Conservation (phyloP, 2,888 invertebrate genomes). For the Brassicogethes aeneus region DNA sequence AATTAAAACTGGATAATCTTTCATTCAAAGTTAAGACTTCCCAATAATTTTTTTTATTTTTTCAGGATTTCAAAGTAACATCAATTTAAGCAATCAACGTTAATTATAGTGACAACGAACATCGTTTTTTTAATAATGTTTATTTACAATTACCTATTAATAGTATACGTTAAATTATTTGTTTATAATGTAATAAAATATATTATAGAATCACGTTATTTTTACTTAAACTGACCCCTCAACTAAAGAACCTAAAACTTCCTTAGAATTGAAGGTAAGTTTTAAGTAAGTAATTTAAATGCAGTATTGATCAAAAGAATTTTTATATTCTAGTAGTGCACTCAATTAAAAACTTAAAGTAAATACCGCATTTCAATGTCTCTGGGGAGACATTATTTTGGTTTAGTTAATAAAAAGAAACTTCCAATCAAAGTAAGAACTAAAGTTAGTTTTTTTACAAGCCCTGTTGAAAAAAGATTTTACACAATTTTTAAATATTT, state of each 20-base stretch:
- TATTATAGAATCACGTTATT: not conserved
- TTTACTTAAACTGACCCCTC: not conserved
- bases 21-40: too few relatives aligned
- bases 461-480: too few relatives aligned
- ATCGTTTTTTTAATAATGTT: not conserved
- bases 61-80: not conserved
- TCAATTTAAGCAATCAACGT: not conserved
- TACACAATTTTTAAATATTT: too few relatives aligned
- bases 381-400: conserved; percentile 11
- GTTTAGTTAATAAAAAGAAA: not conserved
- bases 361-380: conserved; percentile 20
- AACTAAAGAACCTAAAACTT: not conserved
- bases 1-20: too few relatives aligned
- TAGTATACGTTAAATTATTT: not conserved
- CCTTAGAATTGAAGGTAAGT: not conserved
- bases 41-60: not conserved
- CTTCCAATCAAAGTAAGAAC: not conserved
- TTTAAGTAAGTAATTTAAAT: not conserved
- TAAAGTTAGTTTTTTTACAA: not conserved
- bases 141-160: not conserved
- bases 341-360: conserved; percentile 28
- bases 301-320: conserved; percentile 8
- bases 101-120: not conserved
- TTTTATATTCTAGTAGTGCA: conserved; percentile 23
- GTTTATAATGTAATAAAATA: not conserved